Conservation (phyloP, 2,888 invertebrate genomes). For the Cryptophagus acutangulus region DNA sequence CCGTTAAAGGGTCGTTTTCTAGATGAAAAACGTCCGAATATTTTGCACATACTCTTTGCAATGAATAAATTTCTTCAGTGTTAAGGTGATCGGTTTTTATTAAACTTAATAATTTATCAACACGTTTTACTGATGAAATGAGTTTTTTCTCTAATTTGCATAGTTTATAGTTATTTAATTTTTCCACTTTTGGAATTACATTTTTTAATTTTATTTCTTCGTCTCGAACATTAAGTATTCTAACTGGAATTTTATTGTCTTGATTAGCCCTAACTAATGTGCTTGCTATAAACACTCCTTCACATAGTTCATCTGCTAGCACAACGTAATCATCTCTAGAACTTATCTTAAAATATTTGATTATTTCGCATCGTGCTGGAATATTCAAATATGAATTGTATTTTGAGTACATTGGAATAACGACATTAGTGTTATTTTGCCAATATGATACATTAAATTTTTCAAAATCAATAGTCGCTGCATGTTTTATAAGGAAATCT, state of each 20-base stretch:
- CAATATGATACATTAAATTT: not conserved
- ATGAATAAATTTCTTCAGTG: slow-evolving; percentile 15
- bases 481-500: slow-evolving; percentile 9
- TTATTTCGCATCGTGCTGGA: slow-evolving; percentile 5
- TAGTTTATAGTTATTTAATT: slow-evolving; percentile 1
- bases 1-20: slow-evolving; percentile 20
- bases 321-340: not conserved
- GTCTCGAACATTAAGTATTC: slow-evolving; percentile 7
- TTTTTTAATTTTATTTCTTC: slow-evolving; percentile 7
- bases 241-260: slow-evolving; percentile 6
- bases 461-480: slow-evolving; percentile 12
- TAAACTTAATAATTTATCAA: slow-evolving; percentile 17
- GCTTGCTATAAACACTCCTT: slow-evolving; percentile 5
- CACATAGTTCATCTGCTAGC: slow-evolving; percentile 5
- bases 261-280: slow-evolving; percentile 2
- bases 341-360: slow-evolving; percentile 7
- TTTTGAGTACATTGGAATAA: not conserved
- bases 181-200: slow-evolving; percentile 5
- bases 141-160: not conserved
- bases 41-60: slow-evolving; percentile 20
- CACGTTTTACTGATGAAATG: slow-evolving; percentile 10
- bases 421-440: not conserved
- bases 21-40: slow-evolving; percentile 23
- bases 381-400: not conserved
- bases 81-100: slow-evolving; percentile 18